Base-by-base conservation (phyloP, 2,888 invertebrate species). In the Vesta saturnalis region DNA sequence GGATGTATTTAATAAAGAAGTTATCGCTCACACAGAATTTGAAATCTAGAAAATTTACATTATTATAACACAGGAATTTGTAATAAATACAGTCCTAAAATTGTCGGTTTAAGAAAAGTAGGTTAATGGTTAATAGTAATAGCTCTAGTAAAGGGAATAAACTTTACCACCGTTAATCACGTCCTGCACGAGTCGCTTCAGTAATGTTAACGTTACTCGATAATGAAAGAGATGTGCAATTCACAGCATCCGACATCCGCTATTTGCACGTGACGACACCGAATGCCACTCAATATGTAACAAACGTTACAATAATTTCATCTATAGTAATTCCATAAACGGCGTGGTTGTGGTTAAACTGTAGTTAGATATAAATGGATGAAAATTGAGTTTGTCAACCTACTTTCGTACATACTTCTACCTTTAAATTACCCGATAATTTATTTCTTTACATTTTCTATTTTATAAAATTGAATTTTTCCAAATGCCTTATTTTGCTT, bases 221-320 rank as follows among this genome's bases (percentile, higher is more conserved):
- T 73, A 72, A 73, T 72, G 73, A 73, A 73, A 69, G 68, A 68
- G 67, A 70, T 71, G 60, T 64, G 69, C 67, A 64, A 64, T 62
- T 64, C 63, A 62, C 71, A 70, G 71, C 68, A 73, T 72, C 60
- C 65, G 60, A 65, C 65, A 67, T 67, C 67, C 61, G 67, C 60
- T 49, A 57, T 67, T 67, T 61, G 67, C 60, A 67, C 67, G 61
- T 67, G 67, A 67, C 60, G 66, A 39, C 60, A 49, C 64, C 60
- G 35, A 54, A 43, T 52, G 65, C 57, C 57, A 46, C 54, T 59
- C 52, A 16, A 49, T 64, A 64, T 59, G 59, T 58, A 54, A n/a
- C 52, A 16, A 52, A 49, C 64, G 64, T 59, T 59, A 16, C 59
- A 52, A 22, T 64, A 49, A 52, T 64, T 64, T 19, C 54, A 15